Base-by-base conservation (phyloP, 2,113 vertebrate genomes). In the Chlorodrepanis virens region DNA sequence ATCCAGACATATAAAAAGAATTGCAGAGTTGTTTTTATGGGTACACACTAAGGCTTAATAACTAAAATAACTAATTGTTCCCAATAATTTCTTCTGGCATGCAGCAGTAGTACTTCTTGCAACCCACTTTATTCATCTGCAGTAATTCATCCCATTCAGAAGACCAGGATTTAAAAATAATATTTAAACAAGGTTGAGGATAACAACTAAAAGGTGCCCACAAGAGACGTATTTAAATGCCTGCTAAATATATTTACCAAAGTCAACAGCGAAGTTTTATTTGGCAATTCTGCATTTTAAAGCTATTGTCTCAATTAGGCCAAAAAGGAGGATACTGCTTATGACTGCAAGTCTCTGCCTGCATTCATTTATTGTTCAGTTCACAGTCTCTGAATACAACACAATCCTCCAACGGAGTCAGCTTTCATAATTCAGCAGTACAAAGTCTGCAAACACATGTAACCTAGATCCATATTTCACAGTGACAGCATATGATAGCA, bases 351-450 rank as follows among this genome's bases (percentile, higher is more conserved):
- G 96, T 93, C 97, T 94, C 92, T 94, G 93, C 94, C 95, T 97
- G 97, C 97, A 96, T 97, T 98, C 97, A 97, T 97, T 98, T 98
- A 98, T 97, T 98, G 98, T 98, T 98, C 98, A 98, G 97, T 98
- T 98, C 97, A 97, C 98, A 98, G 98, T 98, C 98, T 97, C 97
- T 50, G 98, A 98, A 98, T 97, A 98, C 98, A 98, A 98, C 97
- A 98, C 98, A 97, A 98, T 98, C 96, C 97, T 98, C 97, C 97
- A 97, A 97, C 97, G 90, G 98, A 98, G 98, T 98, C 97, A 98
- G 98, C 98, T 98, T 98, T 98, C 98, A 98, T 98, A 98, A 98
- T 98, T 98, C 98, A 98, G 98, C 98, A 97, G 97, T 97, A 98
- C 98, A 98, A 98, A 98, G 98, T 98, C 98, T 98, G 98, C 98